Evolutionary conservation across 2,797 vertebrate genomes (phyloP).

Genomic region (Fringilla coelebs): DNA sequence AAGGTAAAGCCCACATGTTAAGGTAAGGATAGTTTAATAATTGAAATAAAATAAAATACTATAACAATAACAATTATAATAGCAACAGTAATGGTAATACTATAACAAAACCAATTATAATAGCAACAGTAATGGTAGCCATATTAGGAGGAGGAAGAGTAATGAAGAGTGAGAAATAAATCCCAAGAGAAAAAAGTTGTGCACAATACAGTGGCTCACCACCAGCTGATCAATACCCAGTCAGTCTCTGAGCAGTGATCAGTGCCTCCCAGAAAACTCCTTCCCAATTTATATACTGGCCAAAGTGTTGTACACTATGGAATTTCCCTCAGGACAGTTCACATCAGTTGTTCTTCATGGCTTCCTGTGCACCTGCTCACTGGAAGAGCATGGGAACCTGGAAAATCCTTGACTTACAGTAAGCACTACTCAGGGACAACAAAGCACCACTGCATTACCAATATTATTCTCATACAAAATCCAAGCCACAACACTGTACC

Average conservation of each 20-base stretch:
- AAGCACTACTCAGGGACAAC: background rate
- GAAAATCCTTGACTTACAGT: background rate
- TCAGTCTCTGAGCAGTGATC: background rate
- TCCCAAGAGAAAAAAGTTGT: background rate
- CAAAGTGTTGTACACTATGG: background rate
- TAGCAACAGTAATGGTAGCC: background rate
- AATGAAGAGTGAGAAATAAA: background rate
- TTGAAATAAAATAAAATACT: background rate
- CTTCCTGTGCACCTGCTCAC: background rate
- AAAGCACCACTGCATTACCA: background rate
- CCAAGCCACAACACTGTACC: background rate
- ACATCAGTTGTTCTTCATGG: background rate
- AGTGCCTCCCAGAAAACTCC: background rate
- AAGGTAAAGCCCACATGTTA: fast-evolving
- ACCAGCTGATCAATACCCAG: background rate
- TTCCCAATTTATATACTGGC: background rate
- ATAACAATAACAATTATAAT: background rate
- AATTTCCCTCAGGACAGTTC: background rate
- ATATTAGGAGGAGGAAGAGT: background rate
- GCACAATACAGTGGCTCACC: background rate
- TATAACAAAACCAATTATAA: background rate
- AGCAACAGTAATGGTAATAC: background rate
- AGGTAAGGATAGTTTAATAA: background rate
- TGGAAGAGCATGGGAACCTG: background rate
- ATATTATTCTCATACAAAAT: background rate